A percentile compares a stretch with the other conserved stretches of the same genome.
Evolutionary conservation across 1,140 invertebrate species (phyloP).

Genomic region (Drosophila kohkoa): DNA sequence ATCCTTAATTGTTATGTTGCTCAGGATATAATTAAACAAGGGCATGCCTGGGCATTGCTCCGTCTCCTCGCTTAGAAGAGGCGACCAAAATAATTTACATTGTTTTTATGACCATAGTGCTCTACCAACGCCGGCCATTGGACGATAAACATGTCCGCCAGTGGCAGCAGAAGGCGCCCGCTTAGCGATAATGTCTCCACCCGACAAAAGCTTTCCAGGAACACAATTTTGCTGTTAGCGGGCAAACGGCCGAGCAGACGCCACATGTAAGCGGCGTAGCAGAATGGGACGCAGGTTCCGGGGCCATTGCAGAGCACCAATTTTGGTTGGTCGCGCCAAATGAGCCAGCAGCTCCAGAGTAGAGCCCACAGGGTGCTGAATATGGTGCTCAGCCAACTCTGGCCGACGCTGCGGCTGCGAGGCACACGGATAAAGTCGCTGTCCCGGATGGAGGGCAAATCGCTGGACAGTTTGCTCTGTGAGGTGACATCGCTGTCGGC

Average conservation of each 20-base stretch:
- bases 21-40: slow-evolving; percentile 1
- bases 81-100: slow-evolving; percentile 88
- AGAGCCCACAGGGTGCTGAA: slow-evolving; percentile 91
- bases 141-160: slow-evolving; percentile 95
- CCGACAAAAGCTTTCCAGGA: slow-evolving; percentile 97
- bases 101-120: slow-evolving; percentile 85
- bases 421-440: slow-evolving; percentile 87
- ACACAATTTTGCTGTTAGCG: slow-evolving; percentile 90
- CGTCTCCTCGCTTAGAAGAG: slow-evolving; percentile 65
- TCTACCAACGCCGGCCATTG: slow-evolving; percentile 93
- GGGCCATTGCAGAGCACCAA: slow-evolving; percentile 97
- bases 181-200: slow-evolving; percentile 95
- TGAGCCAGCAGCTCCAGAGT: slow-evolving; percentile 89
- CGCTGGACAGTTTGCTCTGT: slow-evolving; percentile 49
- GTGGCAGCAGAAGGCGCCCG: slow-evolving; percentile 93
- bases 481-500: slow-evolving; percentile 93
- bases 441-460: slow-evolving; percentile 85
- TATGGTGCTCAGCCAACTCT: slow-evolving; percentile 93
- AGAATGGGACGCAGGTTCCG: slow-evolving; percentile 96
- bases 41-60: neutral
- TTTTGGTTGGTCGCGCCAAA: slow-evolving; percentile 90
- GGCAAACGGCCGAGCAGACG: slow-evolving; percentile 88
- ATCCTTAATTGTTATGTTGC: neutral
- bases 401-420: slow-evolving; percentile 94
- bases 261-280: slow-evolving; percentile 89